Evolutionary conservation across 2,888 invertebrate species (phyloP).

Genomic region (Latrodectus elegans): DNA sequence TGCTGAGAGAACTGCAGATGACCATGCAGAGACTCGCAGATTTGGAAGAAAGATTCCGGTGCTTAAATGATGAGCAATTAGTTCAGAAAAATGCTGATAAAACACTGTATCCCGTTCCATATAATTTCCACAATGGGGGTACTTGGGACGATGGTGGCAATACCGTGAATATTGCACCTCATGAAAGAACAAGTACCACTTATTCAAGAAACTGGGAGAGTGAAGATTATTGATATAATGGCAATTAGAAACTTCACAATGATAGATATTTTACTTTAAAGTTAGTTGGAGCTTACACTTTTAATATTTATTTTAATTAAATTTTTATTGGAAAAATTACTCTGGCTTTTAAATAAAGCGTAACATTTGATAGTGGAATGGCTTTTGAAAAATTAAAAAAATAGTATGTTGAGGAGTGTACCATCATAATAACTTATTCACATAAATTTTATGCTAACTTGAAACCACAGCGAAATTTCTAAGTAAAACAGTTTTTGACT

Average conservation of each 20-base stretch:
- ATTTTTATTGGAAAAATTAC: constrained; percentile 11
- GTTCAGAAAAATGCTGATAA: constrained; percentile 36
- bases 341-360: neutral
- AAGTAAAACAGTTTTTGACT: too few species aligned
- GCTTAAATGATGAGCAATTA: constrained; percentile 48
- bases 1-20: constrained; percentile 62
- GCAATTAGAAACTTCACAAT: neutral
- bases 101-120: constrained; percentile 47
- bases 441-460: neutral
- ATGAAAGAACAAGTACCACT: constrained; percentile 6
- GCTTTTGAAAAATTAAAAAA: neutral
- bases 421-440: neutral
- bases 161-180: constrained; percentile 26
- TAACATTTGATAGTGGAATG: neutral
- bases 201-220: constrained; percentile 58
- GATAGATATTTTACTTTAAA: constrained; percentile 35
- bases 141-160: constrained; percentile 41
- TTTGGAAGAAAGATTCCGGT: constrained; percentile 53
- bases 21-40: constrained; percentile 58
- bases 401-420: neutral
- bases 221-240: constrained; percentile 46
- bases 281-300: constrained; percentile 63
- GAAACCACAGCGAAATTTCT: neutral
- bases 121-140: constrained; percentile 43
- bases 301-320: constrained; percentile 29